These are phyloP conservation scores for Cephus cinctus DNA, from an alignment of 1,140 invertebrate species.

Conservation along the genomic window DNA sequence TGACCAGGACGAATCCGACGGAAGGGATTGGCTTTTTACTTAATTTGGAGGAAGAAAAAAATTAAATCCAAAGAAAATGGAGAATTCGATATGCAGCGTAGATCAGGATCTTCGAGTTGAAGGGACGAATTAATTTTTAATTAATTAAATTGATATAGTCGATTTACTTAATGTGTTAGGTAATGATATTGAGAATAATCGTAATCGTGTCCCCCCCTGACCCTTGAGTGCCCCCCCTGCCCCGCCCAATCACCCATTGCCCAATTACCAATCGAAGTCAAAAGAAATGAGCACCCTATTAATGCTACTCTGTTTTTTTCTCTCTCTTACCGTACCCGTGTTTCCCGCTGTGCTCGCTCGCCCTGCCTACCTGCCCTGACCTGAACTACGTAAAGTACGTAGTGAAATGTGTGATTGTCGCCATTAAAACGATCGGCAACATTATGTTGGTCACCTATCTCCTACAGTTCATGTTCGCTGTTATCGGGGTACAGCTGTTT, in stretches of 20 bases:
- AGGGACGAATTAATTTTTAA: too few species aligned
- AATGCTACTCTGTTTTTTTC: conserved; percentile 48
- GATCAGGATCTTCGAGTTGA: too few species aligned
- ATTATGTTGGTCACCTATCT: conserved; percentile 99
- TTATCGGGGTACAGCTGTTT: conserved; percentile 99
- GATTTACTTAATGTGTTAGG: too few species aligned
- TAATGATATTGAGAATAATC: too few species aligned
- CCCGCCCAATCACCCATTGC: conserved; percentile 14
- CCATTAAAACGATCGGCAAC: conserved; percentile 98
- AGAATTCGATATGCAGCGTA: too few species aligned
- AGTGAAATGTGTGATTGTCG: conserved; percentile 98
- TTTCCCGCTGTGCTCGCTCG: conserved; percentile 50
- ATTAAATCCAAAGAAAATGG: too few species aligned
- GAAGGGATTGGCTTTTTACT: too few species aligned
- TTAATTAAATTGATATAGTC: too few species aligned
- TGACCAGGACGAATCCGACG: too few species aligned
- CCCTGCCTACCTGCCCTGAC: conserved; percentile 46
- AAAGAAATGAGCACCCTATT: conserved; percentile 31
- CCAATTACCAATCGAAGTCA: too few species aligned
- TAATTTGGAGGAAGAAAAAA: conserved; percentile 1
- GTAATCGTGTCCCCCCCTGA: too few species aligned
- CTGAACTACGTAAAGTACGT: conserved; percentile 77
- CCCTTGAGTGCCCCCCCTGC: conserved; percentile 5
- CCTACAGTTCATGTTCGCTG: conserved; percentile 99
- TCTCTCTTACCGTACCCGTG: conserved; percentile 44